Percentiles rank a stretch among this genome's conserved stretches.
Evolutionary conservation across 2,113 vertebrate species (phyloP).

Genomic region (Amia ocellicauda): DNA sequence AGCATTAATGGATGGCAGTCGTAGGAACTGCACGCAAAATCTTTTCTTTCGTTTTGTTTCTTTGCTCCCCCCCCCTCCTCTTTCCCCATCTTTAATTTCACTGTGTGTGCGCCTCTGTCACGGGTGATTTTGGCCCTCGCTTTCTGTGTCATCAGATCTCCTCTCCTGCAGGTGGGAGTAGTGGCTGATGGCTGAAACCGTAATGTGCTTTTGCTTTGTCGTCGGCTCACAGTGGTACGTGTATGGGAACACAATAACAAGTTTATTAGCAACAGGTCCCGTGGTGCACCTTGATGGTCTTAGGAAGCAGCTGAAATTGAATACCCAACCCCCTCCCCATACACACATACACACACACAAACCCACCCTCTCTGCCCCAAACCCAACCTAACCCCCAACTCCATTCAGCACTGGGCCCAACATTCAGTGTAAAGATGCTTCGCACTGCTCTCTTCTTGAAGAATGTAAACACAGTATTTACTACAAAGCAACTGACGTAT

Average conservation of each 20-base stretch:
- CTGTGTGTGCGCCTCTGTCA: constrained; percentile 36
- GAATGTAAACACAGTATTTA: too few species aligned
- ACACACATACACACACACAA: too few species aligned
- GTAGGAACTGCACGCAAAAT: constrained; percentile 46
- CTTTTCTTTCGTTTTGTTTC: constrained; percentile 37
- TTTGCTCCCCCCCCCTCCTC: not conserved
- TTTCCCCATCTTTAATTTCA: constrained; percentile 48
- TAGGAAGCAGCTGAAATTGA: constrained; percentile 31
- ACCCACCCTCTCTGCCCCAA: not conserved
- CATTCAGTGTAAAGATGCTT: too few species aligned
- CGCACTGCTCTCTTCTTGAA: too few species aligned
- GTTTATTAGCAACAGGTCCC: constrained; percentile 45
- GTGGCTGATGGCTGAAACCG: constrained; percentile 42
- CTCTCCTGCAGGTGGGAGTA: constrained; percentile 53
- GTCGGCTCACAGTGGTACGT: constrained; percentile 43
- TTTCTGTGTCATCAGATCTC: constrained; percentile 41
- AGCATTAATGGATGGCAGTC: constrained; percentile 63
- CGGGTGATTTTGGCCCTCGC: constrained; percentile 38
- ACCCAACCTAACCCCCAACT: not conserved
- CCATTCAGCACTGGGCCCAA: too few species aligned
- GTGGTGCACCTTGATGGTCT: constrained; percentile 34
- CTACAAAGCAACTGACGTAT: too few species aligned
- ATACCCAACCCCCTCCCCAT: constrained; percentile 14
- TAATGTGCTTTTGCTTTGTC: constrained; percentile 45
- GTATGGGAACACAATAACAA: constrained; percentile 41